Evolutionary conservation across 2,888 invertebrate genomes (phyloP).

Genomic region (Dioctria linearis): DNA sequence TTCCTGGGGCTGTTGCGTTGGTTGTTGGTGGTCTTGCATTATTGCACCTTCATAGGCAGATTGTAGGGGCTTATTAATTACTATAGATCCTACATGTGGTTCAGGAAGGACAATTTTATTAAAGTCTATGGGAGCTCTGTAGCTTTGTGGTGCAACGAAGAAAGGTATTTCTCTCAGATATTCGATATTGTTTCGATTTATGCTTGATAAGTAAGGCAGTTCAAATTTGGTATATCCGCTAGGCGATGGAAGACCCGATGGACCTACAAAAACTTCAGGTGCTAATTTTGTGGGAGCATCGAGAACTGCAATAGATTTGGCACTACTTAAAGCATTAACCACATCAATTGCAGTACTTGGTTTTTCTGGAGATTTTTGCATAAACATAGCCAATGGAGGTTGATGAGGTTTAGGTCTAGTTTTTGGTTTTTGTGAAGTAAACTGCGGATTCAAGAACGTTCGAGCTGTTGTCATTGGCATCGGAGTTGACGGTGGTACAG

Average conservation of each 20-base stretch:
- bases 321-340: conserved; percentile 78
- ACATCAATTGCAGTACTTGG: conserved; percentile 80
- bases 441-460: conserved; percentile 63
- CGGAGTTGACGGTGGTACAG: conserved; percentile 65
- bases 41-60: conserved; percentile 26
- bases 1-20: conserved; percentile 1
- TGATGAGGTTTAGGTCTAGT: conserved; percentile 84
- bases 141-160: conserved; percentile 89
- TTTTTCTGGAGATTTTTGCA: conserved; percentile 72
- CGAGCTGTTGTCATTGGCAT: conserved; percentile 70
- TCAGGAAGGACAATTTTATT: conserved; percentile 89
- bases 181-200: conserved; percentile 79
- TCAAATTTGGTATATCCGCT: conserved; percentile 85
- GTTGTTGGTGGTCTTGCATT: conserved; percentile 61
- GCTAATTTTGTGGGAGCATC: conserved; percentile 80
- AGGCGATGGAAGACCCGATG: conserved; percentile 80
- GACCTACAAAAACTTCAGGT: conserved; percentile 87
- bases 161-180: conserved; percentile 83
- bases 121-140: conserved; percentile 86
- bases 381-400: conserved; percentile 86
- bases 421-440: conserved; percentile 72
- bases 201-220: conserved; percentile 84
- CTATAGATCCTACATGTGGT: conserved; percentile 89
- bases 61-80: conserved; percentile 74
- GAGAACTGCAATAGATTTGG: conserved; percentile 83